Conservation (phyloP, 2,888 invertebrate species). For the Peribatodes rhomboidaria region DNA sequence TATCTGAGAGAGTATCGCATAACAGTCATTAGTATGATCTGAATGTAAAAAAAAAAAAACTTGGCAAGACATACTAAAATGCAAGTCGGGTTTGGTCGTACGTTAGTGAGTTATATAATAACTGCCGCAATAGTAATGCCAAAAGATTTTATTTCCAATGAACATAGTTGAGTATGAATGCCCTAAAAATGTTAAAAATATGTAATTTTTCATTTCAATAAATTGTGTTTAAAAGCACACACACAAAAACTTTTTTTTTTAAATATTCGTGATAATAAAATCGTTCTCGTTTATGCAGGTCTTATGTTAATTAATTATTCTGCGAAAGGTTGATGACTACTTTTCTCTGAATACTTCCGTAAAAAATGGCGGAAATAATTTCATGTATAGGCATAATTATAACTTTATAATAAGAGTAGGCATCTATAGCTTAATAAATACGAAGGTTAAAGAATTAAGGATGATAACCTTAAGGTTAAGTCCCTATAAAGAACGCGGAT, state of each 20-base stretch:
- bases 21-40: constrained; percentile 35
- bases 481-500: constrained; percentile 44
- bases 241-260: too few species aligned
- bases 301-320: constrained; percentile 9
- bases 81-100: constrained; percentile 15
- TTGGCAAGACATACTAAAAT: constrained; percentile 36
- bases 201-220: neutral
- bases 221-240: too few species aligned
- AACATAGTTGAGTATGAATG: neutral
- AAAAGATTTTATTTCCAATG: constrained; percentile 2
- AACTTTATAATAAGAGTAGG: neutral
- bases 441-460: constrained; percentile 38
- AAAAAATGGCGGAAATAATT: constrained; percentile 41
- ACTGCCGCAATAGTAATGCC: constrained; percentile 15
- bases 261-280: constrained; percentile 3
- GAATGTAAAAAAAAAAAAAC: constrained; percentile 39
- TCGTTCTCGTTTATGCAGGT: neutral
- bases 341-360: constrained; percentile 20
- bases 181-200: neutral
- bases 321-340: constrained; percentile 24
- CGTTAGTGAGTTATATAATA: constrained; percentile 15
- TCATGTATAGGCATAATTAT: neutral
- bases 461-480: constrained; percentile 40
- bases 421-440: constrained; percentile 24
- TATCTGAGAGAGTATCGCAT: constrained; percentile 22